Conservation (phyloP, 2,113 vertebrate genomes). For the Todiramphus saurophagus region DNA sequence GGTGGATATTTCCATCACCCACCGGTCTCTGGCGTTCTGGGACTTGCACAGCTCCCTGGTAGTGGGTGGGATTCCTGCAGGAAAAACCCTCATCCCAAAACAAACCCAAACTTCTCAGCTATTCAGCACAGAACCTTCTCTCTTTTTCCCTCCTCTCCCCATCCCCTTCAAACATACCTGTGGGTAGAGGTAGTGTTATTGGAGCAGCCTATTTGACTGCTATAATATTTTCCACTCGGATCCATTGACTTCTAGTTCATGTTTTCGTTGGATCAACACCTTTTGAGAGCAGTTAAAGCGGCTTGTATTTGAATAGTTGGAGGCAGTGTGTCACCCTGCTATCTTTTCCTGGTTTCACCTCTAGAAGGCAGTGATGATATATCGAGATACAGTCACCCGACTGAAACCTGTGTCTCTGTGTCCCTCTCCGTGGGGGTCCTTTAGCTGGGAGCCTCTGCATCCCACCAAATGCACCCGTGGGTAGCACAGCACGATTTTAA, state of each 20-base stretch:
- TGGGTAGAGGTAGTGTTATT: slow-evolving; percentile 71
- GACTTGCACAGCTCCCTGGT: not conserved
- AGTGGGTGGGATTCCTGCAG: slow-evolving; percentile 11
- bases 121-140: slow-evolving; percentile 53
- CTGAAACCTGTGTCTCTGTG: not conserved
- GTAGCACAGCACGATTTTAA: not conserved
- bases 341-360: slow-evolving; percentile 59
- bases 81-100: slow-evolving; percentile 4
- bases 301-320: slow-evolving; percentile 37
- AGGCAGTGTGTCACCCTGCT: slow-evolving; percentile 44
- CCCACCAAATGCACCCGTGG: not conserved
- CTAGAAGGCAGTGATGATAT: slow-evolving; percentile 62
- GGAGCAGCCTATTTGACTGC: slow-evolving; percentile 65
- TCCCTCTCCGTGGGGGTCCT: not conserved
- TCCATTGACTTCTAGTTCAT: slow-evolving; percentile 65
- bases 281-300: slow-evolving; percentile 41
- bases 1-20: slow-evolving; percentile 8
- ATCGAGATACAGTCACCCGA: not conserved
- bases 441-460: not conserved
- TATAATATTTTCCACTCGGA: slow-evolving; percentile 70
- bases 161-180: slow-evolving; percentile 65
- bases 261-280: slow-evolving; percentile 68
- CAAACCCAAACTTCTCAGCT: slow-evolving; percentile 5
- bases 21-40: not conserved
- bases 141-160: slow-evolving; percentile 42